Base-by-base conservation (phyloP, 2,113 vertebrate species). In the Peromyscus polionotus region DNA sequence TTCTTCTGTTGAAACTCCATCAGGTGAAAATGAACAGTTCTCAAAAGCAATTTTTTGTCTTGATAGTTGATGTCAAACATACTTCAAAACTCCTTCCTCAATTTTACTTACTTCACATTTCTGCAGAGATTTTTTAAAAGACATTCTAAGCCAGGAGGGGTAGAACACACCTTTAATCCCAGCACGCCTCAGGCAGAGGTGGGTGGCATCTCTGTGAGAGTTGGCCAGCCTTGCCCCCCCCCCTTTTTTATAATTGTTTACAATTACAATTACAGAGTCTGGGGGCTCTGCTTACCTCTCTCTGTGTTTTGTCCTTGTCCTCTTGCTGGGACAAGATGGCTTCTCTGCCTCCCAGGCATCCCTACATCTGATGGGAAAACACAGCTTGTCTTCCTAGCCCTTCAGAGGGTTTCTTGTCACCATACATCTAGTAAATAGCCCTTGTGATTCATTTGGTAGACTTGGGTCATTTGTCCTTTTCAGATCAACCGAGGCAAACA, bases 1-100 rank as follows among this genome's bases (percentile, higher is more conserved):
- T 91, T 96, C 16, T 24, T 70, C 96, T 96, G 33, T 33, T 88
- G 88, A 88, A 75, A 92, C 10, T 95, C 57, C 9, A 93, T 28
- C 77, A 39, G 16, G 57, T 13, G 42, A 85, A 91, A 57, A 65
- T n/a, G 59, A 80, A 45, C 8, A 79, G 12, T 67, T 70, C 9
- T 96, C 85, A 0, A 90, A 87, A 97, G 90, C 87, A 93, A 94
- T 89, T 6, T 84, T 96, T 96, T 86, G 36, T 45, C 8, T 93
- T 95, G 45, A 0, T 84, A 33, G 33, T 48, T 63, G 61, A 42
- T 91, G 73, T 92, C 48, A 86, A 70, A 16, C 14, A 36, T 79
- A 72, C 80, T 42, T 14, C 19, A 87, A 93, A 77, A 4, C 22
- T 81, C 24, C 3, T 12, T 80, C 67, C 86, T 77, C 4, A 96